Evolutionary conservation across 2,113 vertebrate genomes (phyloP), one percentile per base, ranked within the genome.

Genomic region (Xiphophorus hellerii): DNA sequence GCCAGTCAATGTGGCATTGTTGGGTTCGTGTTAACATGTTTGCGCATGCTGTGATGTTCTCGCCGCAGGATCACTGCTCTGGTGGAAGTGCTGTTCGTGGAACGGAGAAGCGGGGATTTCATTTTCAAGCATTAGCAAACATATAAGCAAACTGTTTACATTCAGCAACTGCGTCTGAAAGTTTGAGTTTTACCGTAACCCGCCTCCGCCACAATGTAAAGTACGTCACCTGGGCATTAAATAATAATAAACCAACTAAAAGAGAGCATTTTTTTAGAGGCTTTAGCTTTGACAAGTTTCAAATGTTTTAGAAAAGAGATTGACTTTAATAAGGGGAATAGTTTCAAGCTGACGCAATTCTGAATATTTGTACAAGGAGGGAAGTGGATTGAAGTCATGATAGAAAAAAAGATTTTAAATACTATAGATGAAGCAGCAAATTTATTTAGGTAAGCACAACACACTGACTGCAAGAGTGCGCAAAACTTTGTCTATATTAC

Each of bases 1-100:
- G 91, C 91, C 88, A 86, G 79, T 88, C 85, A 81, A 75, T 89
- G 82, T 81, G 85, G 77, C 85, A 90, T 91, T 93, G 90, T 92
- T 92, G 51, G 87, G 84, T 84, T 88, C 85, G 62, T 88, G 90
- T 92, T 89, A 90, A 89, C 89, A 88, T 81, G 81, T 88, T 81
- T 91, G 62, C 82, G 74, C 88, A 84, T 62, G 88, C 83, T 90
- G 92, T 84, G 86, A 81, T 74, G 73, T 71, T 83, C 44, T 69
- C 71, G 80, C 83, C 10, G 8, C 76, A 74, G 64, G 33, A 66
- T 84, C 44, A 81, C 68, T 20, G 74, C 61, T 84, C 66, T 11
- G 48, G 70, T 51, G 62, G 54, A 69, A 66, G 15, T 20, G 10
- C 51, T n/a, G 25, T n/a, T n/a, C 25, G 10, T 58, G 9, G 22